Conservation (phyloP, 2,113 vertebrate genomes). For the Nettapus auritus region DNA sequence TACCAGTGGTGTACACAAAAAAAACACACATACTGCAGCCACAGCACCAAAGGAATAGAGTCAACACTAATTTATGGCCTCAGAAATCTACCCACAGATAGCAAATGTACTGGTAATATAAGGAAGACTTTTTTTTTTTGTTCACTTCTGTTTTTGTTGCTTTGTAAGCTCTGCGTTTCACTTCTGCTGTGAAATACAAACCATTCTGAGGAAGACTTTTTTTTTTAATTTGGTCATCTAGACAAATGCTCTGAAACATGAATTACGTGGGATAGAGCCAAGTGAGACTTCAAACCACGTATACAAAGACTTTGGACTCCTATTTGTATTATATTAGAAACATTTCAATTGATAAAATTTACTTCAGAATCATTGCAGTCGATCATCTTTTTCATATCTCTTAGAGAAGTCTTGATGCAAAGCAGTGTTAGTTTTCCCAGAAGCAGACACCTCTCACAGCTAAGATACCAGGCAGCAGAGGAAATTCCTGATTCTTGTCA, state of each 20-base stretch:
- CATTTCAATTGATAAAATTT: not conserved
- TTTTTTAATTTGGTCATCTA: not conserved
- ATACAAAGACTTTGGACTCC: not conserved
- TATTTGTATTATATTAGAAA: not conserved
- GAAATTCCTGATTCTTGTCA: constrained; percentile 39
- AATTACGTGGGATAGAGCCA: constrained; percentile 6
- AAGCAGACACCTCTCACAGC: not conserved
- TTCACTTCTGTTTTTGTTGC: not conserved
- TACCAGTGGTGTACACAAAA: not conserved
- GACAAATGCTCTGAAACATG: not conserved
- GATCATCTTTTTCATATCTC: not conserved
- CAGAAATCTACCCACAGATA: not conserved
- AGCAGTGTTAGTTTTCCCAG: not conserved
- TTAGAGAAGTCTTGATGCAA: not conserved
- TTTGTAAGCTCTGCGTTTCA: not conserved
- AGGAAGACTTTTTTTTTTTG: not conserved
- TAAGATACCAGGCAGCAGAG: not conserved
- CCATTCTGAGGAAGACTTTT: not conserved
- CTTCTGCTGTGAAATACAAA: not conserved
- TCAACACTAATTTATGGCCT: not conserved
- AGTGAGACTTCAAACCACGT: not conserved
- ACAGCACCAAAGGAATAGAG: not conserved
- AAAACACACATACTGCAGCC: rapidly evolving
- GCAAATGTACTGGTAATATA: not conserved
- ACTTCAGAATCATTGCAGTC: not conserved